Evolutionary conservation across 1,140 invertebrate species (phyloP), one percentile per base, ranked within the genome.

Genomic region (Neodiprion fabricii): DNA sequence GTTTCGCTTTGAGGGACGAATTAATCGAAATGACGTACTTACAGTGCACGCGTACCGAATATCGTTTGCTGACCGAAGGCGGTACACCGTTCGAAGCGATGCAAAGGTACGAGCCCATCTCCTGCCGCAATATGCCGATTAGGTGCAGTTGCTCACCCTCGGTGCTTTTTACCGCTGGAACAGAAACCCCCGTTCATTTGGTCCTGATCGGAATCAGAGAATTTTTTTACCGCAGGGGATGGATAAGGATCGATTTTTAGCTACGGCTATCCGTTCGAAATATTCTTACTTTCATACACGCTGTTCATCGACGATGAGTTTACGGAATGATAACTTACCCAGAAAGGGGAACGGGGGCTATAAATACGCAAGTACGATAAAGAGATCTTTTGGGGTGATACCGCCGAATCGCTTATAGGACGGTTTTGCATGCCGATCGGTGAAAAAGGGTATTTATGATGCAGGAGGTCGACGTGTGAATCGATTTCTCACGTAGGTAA

Each of bases 11-110:
- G 53, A 17, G n/a, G 53, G 11, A 7, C 11, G 53, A 61, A 40
- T 40, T 40, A 40, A 61, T 70, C 17, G 61, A 21, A 48, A 40
- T 17, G 23, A 69, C 67, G 21, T 79, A 91, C 92, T 92, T 82
- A 94, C 92, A 93, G 80, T 93, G 91, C 10, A 94, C 92, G 78
- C 90, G 89, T 9, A 94, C 85, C 84, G 91, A 89, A 50, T 93
- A 90, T 50, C 92, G 85, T 79, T 93, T 93, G 86, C 91, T 93
- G 49, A 93, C 91, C 4, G 92, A 91, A 1, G 94, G 93, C 0
- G 92, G 94, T 11, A 95, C 91, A 1, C 92, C 92, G 82, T 94
- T 94, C 48, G 91, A 92, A 1, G 90, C 90, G 9, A 89, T 89
- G 75, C 88, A 89, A 0, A 89, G 76, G 73, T 88, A 89, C 53